Base-by-base conservation (phyloP, 1,140 invertebrate genomes). In the Cherax destructor region DNA sequence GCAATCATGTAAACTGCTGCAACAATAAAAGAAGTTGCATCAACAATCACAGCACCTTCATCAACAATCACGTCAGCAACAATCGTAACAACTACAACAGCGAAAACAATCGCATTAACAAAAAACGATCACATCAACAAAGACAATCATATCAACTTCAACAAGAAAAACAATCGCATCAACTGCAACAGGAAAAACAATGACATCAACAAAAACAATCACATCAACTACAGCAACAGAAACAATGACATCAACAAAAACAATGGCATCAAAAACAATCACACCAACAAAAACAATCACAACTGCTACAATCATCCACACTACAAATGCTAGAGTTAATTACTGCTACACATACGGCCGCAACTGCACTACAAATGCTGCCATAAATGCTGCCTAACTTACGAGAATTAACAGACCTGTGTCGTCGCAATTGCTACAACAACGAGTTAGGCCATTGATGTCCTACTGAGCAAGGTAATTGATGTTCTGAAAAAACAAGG, bases 301-400 rank as follows among this genome's bases (percentile, higher is more conserved):
- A 65, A 65, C 41, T 80, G 65, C 86, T 88, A 65, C 79, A 74
- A 79, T 79, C 79, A 88, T 88, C 74, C 65, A 77, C 61, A 65
- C 79, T 81, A 88, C 87, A 88, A 83, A 88, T 74, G 87, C 78
- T 83, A 18, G 79, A 83, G 74, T 88, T 88, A 88, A 88, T 88
- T 83, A 88, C 61, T 72, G 78, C 77, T 88, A 88, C 87, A 88
- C 87, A 88, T 83, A 83, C 87, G 87, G 87, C 87, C 79, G 87
- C 86, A 83, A 83, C 83, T 74, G 87, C 87, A 72, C 79, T 88
- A 80, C 78, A 81, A 83, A 81, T 59, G 87, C 24, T 52, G 61
- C 79, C 87, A 83, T 88, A 83, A 88, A 88, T 88, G 78, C 41
- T 74, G 87, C 79, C 52, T 72, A 88, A 88, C 83, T 83, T 81